Conservation (phyloP, 1,140 invertebrate species). For the Drosophila nasuta region DNA sequence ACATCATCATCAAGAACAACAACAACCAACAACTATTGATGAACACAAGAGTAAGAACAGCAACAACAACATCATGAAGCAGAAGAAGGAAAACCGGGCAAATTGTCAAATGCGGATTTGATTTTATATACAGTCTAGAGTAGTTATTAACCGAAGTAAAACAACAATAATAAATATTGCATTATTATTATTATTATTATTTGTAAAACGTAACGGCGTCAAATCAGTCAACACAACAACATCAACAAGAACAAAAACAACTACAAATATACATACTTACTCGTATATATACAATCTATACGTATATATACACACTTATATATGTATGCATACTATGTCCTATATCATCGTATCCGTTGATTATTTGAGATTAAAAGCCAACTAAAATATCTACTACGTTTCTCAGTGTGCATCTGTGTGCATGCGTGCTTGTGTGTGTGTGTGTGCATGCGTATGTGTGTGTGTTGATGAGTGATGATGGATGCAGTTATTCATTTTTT, state of each 20-base stretch:
- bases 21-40: conserved; percentile 20
- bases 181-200: conserved; percentile 73
- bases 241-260: conserved; percentile 46
- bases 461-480: conserved; percentile 38
- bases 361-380: conserved; percentile 41
- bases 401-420: conserved; percentile 9
- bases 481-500: conserved; percentile 52
- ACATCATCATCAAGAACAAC: conserved; percentile 38
- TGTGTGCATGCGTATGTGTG: conserved; percentile 19
- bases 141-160: conserved; percentile 79
- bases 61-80: conserved; percentile 17
- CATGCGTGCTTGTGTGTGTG: neutral
- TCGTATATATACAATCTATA: conserved; percentile 59
- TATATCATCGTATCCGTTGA: conserved; percentile 39
- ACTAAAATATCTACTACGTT: conserved; percentile 28
- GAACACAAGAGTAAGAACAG: conserved; percentile 4
- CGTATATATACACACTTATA: conserved; percentile 26
- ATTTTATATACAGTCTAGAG: conserved; percentile 79
- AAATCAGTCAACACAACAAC: conserved; percentile 48
- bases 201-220: conserved; percentile 41
- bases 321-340: conserved; percentile 39
- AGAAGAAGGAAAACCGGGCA: conserved; percentile 42
- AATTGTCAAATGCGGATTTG: conserved; percentile 75
- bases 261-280: conserved; percentile 61
- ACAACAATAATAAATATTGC: conserved; percentile 74